Conservation (phyloP, 2,113 vertebrate species). For the Platysternon megacephalum region DNA sequence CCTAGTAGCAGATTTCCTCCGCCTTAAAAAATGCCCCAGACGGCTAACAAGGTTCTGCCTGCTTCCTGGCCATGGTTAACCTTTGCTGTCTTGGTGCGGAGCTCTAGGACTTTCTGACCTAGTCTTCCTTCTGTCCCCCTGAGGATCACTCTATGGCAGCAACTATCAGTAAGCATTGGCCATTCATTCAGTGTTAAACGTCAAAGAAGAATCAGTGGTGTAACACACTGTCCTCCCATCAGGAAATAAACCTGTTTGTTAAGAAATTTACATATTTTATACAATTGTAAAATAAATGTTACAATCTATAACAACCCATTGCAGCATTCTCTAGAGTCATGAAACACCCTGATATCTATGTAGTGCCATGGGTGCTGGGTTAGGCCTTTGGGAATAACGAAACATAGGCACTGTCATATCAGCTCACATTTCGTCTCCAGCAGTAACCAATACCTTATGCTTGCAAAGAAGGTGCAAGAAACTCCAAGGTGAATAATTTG, state of each 20-base stretch:
- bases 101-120: not conserved
- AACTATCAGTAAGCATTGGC: not conserved
- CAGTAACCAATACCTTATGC: not conserved
- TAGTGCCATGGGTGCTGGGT: not conserved
- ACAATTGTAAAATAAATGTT: not conserved
- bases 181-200: not conserved
- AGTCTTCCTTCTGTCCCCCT: not conserved
- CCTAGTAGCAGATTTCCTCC: not conserved
- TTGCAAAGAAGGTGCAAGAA: not conserved
- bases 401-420: not conserved
- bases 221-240: not conserved
- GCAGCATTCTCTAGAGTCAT: not conserved
- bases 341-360: not conserved
- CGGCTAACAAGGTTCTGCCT: not conserved
- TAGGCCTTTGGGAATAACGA: not conserved
- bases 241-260: not conserved
- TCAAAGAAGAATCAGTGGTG: too few species aligned
- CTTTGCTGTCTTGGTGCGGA: not conserved
- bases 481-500: not conserved
- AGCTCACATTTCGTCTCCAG: not conserved
- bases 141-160: not conserved
- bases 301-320: not conserved
- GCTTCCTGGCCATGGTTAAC: not conserved
- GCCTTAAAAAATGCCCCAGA: slow-evolving; percentile 3
- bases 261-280: not conserved